Conservation (phyloP, 2,113 vertebrate species). For the Cyprinus carpio region DNA sequence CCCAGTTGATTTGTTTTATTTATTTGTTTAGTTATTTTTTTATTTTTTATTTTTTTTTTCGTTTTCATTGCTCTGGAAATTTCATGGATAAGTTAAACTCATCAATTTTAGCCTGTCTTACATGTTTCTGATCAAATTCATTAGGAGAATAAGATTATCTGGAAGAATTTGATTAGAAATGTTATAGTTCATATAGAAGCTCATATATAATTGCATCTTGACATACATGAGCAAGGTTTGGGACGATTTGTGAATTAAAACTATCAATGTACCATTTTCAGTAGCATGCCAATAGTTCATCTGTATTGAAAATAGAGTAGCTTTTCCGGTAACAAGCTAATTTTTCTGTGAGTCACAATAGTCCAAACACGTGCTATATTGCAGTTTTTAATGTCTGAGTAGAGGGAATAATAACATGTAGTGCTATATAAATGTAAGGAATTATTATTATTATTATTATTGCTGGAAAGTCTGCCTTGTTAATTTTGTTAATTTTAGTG, state of each 20-base stretch:
- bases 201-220: neutral
- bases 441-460: too few species aligned
- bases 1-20: too few species aligned
- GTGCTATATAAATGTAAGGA: too few species aligned
- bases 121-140: neutral
- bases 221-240: neutral
- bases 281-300: neutral
- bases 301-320: neutral
- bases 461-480: neutral
- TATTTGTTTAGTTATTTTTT: too few species aligned
- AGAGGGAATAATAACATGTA: neutral
- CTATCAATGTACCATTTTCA: neutral
- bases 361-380: neutral
- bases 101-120: neutral
- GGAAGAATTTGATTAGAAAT: too few species aligned
- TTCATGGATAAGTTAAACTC: too few species aligned
- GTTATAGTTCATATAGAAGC: too few species aligned
- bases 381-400: neutral
- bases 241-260: too few species aligned
- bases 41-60: neutral
- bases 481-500: neutral
- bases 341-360: neutral
- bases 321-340: neutral
- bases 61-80: neutral
- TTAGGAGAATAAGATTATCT: too few species aligned